Percentiles rank a stretch among this genome's conserved stretches.
Evolutionary conservation across 2,113 vertebrate species (phyloP).

Genomic region (Recurvirostra avosetta): DNA sequence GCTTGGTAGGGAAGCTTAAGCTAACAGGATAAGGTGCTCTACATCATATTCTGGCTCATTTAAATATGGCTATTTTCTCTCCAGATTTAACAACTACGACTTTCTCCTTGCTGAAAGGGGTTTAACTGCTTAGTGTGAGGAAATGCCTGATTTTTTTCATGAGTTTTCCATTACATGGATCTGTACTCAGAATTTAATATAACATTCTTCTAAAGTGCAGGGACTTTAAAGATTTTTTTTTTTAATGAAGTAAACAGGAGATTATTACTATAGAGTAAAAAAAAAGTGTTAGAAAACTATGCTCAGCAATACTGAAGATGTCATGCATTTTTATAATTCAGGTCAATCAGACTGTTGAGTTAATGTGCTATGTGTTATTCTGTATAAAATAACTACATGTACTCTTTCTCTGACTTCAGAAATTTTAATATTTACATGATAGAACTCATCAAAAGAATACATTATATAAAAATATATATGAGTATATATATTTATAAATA

Average conservation of each 20-base stretch:
- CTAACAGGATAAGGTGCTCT: not conserved
- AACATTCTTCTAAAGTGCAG: not conserved
- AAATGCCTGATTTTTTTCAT: not conserved
- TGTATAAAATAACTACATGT: not conserved
- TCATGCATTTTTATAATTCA: not conserved
- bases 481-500: not conserved
- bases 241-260: not conserved
- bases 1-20: not conserved
- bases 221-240: not conserved
- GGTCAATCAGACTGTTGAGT: not conserved
- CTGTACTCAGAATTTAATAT: not conserved
- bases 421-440: not conserved
- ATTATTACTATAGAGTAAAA: not conserved
- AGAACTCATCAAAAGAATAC: not conserved
- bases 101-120: not conserved
- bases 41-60: not conserved
- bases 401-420: not conserved
- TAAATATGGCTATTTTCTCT: not conserved
- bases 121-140: not conserved
- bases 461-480: not conserved
- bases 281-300: not conserved
- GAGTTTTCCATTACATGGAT: not conserved
- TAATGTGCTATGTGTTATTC: not conserved
- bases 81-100: not conserved
- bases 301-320: not conserved